Evolutionary conservation across 2,888 invertebrate species (phyloP), one percentile per base, ranked within the genome.

Genomic region (Coecobrya sp.): DNA sequence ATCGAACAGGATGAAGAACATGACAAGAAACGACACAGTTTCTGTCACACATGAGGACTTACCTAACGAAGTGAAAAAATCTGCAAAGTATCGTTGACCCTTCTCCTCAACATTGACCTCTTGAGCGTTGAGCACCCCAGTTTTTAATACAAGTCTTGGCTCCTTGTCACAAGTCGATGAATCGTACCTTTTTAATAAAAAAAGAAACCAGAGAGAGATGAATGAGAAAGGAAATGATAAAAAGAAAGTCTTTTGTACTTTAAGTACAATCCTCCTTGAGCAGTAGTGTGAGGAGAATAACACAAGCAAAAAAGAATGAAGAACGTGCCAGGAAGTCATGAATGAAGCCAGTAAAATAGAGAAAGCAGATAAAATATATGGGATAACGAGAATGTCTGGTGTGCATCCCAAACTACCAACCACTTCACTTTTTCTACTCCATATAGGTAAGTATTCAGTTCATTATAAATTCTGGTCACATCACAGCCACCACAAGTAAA

Each of bases 31-130:
- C 10, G 27, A 76, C 22, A 8, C 13, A 19, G n/a, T 30, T 52
- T 79, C 7, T 16, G 0, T 52, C 79, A 10, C 79, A 10, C 79
- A 10, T 79, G 52, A 59, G 16, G 25, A n/a, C 89, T 84, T 84
- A 93, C 93, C 90, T 76, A 93, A 86, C 16, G 94, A 94, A 45
- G 94, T 94, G 76, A 94, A 94, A 73, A 94, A 87, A 52, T 94
- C 94, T 42, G 93, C 93, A 82, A 94, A 91, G 86, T 93, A 94
- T 0, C 94, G 93, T 65, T 93, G 93, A 52, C 93, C 89, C 68
- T 93, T 94, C 49, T 95, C 95, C 16, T 93, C 93, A 19, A 94
- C 93, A 86, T 94, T 95, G 55, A 94, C 90, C 89, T 93, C 93
- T 89, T 93, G 90, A 59, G 93, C 90, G 87, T 94, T 94, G 25